Evolutionary conservation across 2,888 invertebrate genomes (phyloP).

Genomic region (Acleris cristana): DNA sequence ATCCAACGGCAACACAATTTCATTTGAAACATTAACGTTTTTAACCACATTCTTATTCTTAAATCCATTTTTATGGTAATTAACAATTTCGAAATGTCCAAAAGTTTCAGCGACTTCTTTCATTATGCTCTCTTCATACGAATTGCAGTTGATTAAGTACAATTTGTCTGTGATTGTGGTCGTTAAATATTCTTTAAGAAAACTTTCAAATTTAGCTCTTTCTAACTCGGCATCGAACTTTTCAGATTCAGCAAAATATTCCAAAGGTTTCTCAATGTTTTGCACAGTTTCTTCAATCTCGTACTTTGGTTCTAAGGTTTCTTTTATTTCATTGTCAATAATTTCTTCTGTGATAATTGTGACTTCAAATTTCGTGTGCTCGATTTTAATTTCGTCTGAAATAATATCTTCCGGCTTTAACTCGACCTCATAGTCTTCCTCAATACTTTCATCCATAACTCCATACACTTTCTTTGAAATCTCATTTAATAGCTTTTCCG

Average conservation of each 20-base stretch:
- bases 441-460: constrained; percentile 45
- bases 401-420: constrained; percentile 18
- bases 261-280: constrained; percentile 50
- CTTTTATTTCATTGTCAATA: constrained; percentile 57
- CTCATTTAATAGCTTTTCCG: constrained; percentile 31
- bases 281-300: constrained; percentile 14
- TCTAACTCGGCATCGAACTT: constrained; percentile 67
- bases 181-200: constrained; percentile 57
- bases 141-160: constrained; percentile 70
- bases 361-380: constrained; percentile 52
- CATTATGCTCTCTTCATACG: constrained; percentile 67
- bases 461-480: constrained; percentile 35
- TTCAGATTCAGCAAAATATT: constrained; percentile 70
- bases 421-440: constrained; percentile 22
- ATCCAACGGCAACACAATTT: constrained; percentile 66
- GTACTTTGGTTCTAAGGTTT: constrained; percentile 26
- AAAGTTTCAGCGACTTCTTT: constrained; percentile 60
- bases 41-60: constrained; percentile 64
- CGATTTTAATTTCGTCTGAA: constrained; percentile 23
- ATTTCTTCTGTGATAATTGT: constrained; percentile 67
- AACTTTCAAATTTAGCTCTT: constrained; percentile 59
- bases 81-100: constrained; percentile 66
- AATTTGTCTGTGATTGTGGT: constrained; percentile 53
- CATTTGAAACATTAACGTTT: constrained; percentile 60
- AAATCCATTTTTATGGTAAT: constrained; percentile 70